phyloP scores from a whole-genome alignment of 2,888 invertebrate genomes.

The Apeira syringaria region DNA sequence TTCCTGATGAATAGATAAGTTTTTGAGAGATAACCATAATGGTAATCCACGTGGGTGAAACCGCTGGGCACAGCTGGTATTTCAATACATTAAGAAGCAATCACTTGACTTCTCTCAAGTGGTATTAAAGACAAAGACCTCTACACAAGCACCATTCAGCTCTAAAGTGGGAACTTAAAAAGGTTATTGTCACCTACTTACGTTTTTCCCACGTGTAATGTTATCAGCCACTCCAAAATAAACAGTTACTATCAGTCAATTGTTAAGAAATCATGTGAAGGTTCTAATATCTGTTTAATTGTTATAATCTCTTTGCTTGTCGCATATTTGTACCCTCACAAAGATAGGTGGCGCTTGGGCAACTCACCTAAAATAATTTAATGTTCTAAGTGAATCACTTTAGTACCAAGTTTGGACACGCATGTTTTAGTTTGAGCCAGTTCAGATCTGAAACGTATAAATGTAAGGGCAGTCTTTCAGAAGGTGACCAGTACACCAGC shows the following conservation, averaged over 20 bases:
- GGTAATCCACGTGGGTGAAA: too few species aligned
- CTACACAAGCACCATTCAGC: not conserved
- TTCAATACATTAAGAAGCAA: too few species aligned
- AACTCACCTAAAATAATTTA: not conserved
- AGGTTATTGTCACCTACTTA: constrained; percentile 11
- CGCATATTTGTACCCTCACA: constrained; percentile 1
- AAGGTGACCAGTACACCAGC: constrained; percentile 24
- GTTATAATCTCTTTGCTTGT: constrained; percentile 52
- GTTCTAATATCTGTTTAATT: constrained; percentile 60
- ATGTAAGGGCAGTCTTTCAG: constrained; percentile 15
- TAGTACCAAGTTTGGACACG: not conserved
- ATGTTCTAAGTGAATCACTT: constrained; percentile 35
- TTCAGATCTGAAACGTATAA: constrained; percentile 24
- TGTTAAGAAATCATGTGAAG: constrained; percentile 64
- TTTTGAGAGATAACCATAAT: too few species aligned
- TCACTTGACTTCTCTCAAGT: not conserved
- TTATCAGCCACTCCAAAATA: constrained; percentile 31
- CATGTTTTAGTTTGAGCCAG: constrained; percentile 1
- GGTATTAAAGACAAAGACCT: not conserved
- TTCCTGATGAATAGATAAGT: too few species aligned
- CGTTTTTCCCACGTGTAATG: constrained; percentile 20
- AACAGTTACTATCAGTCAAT: constrained; percentile 49
- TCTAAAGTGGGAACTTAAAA: not conserved
- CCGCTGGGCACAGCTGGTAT: too few species aligned
- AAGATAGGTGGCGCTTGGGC: not conserved